Conservation (phyloP, 2,113 vertebrate genomes). For the Lamprotornis superbus region DNA sequence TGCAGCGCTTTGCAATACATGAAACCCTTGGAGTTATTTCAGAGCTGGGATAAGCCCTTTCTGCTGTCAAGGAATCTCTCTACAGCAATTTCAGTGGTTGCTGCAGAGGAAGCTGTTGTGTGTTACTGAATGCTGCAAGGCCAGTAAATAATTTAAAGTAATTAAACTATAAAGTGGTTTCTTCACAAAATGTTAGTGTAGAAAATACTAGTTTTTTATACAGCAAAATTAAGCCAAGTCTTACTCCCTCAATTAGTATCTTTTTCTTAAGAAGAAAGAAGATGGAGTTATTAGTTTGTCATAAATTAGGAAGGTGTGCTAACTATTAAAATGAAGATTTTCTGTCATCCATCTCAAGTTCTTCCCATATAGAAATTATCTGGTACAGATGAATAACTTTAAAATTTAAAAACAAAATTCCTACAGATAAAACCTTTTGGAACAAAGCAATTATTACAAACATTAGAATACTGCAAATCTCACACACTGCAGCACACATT, state of each 20-base stretch:
- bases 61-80: neutral
- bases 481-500: neutral
- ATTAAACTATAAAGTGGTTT: neutral
- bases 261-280: neutral
- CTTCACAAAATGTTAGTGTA: neutral
- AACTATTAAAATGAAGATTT: neutral
- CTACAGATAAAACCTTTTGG: neutral
- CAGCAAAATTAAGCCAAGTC: neutral
- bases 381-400: neutral
- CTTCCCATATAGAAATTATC: neutral
- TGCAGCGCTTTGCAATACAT: neutral
- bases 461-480: neutral
- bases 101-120: neutral
- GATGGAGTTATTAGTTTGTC: neutral
- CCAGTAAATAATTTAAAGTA: neutral
- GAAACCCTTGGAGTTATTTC: neutral
- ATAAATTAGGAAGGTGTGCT: neutral
- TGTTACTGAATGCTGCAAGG: neutral
- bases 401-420: neutral
- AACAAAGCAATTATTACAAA: neutral
- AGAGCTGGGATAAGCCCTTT: neutral
- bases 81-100: neutral
- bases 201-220: neutral
- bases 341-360: neutral
- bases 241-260: neutral